Conservation (phyloP, 2,797 vertebrate species). For the Danio aesculapii region DNA sequence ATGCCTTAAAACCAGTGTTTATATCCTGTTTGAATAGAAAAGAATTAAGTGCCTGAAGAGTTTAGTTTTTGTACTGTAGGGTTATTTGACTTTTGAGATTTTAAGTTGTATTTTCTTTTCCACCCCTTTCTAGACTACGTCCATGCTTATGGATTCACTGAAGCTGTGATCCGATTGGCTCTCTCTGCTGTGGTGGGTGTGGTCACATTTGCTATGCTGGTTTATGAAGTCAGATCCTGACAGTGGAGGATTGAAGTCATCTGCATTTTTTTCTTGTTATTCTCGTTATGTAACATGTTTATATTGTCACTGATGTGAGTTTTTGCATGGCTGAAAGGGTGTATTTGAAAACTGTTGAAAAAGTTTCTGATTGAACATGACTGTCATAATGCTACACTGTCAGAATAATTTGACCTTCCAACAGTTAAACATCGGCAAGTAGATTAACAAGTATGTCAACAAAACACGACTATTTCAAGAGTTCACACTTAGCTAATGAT, state of each 20-base stretch:
- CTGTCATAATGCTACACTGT: neutral
- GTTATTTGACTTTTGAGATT: neutral
- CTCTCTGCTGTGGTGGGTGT: neutral
- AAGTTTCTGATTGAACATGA: neutral
- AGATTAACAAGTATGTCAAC: neutral
- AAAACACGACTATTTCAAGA: neutral
- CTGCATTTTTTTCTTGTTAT: neutral
- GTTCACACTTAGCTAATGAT: too few species aligned
- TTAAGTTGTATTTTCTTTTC: neutral
- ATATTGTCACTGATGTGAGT: neutral
- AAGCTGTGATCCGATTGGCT: conserved; percentile 4
- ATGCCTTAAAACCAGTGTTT: too few species aligned
- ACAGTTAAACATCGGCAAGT: neutral
- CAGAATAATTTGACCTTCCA: neutral
- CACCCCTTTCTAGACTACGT: neutral
- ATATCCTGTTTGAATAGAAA: too few species aligned
- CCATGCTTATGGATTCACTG: neutral
- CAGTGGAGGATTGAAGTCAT: too few species aligned
- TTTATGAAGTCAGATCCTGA: neutral
- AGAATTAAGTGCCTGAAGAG: too few species aligned
- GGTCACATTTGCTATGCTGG: too few species aligned
- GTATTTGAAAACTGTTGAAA: neutral
- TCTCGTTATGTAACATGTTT: too few species aligned
- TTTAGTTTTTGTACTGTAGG: too few species aligned
- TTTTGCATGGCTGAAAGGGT: neutral